Base-by-base conservation (phyloP, 2,797 vertebrate species). In the Mycteria americana region DNA sequence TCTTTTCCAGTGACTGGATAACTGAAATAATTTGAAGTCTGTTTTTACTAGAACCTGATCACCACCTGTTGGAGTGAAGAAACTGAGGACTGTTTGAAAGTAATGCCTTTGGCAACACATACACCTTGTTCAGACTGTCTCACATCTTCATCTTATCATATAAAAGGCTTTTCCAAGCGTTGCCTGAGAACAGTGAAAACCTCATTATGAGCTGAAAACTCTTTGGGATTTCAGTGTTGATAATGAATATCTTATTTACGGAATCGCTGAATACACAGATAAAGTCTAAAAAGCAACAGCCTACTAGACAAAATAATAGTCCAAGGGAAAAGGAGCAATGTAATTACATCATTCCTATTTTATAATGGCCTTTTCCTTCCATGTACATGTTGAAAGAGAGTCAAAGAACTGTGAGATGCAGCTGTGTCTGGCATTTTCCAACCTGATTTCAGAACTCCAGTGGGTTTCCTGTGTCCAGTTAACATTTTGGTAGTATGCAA, bases 161-260 rank as follows among this genome's bases (percentile, higher is more conserved):
- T 50, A 77, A 94, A 94, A 97, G 84, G 93, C 69, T 95, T 94
- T 68, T 93, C 92, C 56, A 45, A 95, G 85, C 27, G 2, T 88
- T 91, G 86, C 88, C 94, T 89, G 57, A 91, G 91, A 92, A 93
- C 39, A 91, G 74, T 94, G 82, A 92, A 96, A 95, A 86, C 53
- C 81, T 93, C 88, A 88, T 92, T 97, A 95, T 88, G 93, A 95
- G 67, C 86, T 89, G 91, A 97, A 97, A 96, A 93, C 96, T 96
- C 84, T 93, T 97, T 91, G 88, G 80, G 77, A 94, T 97, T 97
- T 97, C 96, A 87, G 4, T 96, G 96, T 89, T 96, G 92, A 96
- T 95, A 97, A 97, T 73, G 14, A 87, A 95, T 83, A 89, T 95
- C 95, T 97, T 98, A 94, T 96, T 97, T 98, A 96, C 83, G 92